These are phyloP conservation scores for Orthosia cruda DNA, from an alignment of 2,888 invertebrate species.

Conservation along the genomic window DNA sequence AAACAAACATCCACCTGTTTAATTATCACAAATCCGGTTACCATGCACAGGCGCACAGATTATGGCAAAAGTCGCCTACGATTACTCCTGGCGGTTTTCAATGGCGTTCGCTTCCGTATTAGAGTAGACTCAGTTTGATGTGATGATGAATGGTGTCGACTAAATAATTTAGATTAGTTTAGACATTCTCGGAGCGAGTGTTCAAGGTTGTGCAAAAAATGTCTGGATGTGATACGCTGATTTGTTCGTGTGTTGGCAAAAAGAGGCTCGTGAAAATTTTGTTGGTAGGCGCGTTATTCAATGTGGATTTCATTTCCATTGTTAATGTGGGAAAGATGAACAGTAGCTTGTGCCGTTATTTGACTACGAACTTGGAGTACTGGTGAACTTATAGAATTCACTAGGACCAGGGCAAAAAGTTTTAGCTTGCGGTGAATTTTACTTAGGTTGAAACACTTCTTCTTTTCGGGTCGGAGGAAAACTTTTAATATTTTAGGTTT, in stretches of 20 bases:
- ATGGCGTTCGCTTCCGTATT: conserved; percentile 32
- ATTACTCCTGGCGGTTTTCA: not conserved
- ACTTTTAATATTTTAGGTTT: too few relatives aligned
- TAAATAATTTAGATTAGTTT: conserved; percentile 34
- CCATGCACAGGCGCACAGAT: conserved; percentile 4
- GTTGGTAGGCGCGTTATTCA: conserved; percentile 4
- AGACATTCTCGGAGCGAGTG: conserved; percentile 8
- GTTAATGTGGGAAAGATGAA: conserved; percentile 8
- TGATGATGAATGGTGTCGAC: conserved; percentile 23
- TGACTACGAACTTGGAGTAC: too few relatives aligned
- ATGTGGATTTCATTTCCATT: conserved; percentile 9
- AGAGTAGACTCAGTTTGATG: conserved; percentile 8
- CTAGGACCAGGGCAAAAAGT: too few relatives aligned
- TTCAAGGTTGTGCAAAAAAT: conserved; percentile 49
- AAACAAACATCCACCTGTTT: conserved; percentile 10
- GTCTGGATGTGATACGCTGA: conserved; percentile 42
- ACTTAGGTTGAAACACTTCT: too few relatives aligned
- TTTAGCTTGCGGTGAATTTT: too few relatives aligned
- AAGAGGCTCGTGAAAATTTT: conserved; percentile 46
- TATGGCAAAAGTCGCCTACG: conserved; percentile 29
- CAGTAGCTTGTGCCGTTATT: not conserved
- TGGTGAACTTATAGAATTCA: too few relatives aligned
- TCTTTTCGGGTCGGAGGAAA: too few relatives aligned
- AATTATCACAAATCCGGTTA: conserved; percentile 19
- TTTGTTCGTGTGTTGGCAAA: conserved; percentile 25